A percentile compares a stretch with the other conserved stretches of the same genome.
These are phyloP conservation scores for Pogonocherus hispidulus DNA, from an alignment of 2,888 invertebrate species.

Conservation along the genomic window DNA sequence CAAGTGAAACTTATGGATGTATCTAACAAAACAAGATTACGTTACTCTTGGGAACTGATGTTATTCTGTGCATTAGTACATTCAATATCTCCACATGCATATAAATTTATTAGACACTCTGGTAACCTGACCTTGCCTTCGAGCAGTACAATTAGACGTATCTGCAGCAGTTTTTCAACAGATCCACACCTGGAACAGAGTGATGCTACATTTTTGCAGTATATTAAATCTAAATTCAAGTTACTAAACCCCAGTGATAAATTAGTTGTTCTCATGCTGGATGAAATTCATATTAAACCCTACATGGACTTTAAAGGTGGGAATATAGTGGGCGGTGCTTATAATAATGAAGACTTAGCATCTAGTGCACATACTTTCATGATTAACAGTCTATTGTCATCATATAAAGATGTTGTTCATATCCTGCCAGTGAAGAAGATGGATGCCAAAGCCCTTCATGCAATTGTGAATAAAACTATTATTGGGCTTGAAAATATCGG, in stretches of 20 bases:
- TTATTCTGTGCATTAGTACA: conserved; percentile 10
- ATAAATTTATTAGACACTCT: conserved; percentile 42
- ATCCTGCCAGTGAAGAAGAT: conserved; percentile 41
- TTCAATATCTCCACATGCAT: conserved; percentile 41
- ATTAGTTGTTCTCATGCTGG: conserved; percentile 38
- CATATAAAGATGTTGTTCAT: conserved; percentile 48
- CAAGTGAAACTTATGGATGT: too few species aligned
- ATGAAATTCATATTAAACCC: conserved; percentile 49
- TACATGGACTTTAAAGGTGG: conserved; percentile 47
- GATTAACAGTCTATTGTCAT: conserved; percentile 39
- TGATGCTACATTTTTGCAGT: conserved; percentile 10
- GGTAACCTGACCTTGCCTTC: conserved; percentile 35
- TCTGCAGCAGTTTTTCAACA: not conserved
- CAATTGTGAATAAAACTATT: conserved; percentile 38
- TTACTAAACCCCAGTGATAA: conserved; percentile 34
- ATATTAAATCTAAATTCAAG: conserved; percentile 18
- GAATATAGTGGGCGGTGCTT: conserved; percentile 42
- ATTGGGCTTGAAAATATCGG: conserved; percentile 38
- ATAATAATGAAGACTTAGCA: conserved; percentile 36
- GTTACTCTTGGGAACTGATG: too few species aligned
- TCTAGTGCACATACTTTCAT: conserved; percentile 44
- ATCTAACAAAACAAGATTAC: too few species aligned
- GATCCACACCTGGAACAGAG: conserved; percentile 22
- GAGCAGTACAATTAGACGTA: conserved; percentile 32
- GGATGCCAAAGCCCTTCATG: conserved; percentile 2